Conservation (phyloP, 2,113 vertebrate genomes). For the Otocyon megalotis region DNA sequence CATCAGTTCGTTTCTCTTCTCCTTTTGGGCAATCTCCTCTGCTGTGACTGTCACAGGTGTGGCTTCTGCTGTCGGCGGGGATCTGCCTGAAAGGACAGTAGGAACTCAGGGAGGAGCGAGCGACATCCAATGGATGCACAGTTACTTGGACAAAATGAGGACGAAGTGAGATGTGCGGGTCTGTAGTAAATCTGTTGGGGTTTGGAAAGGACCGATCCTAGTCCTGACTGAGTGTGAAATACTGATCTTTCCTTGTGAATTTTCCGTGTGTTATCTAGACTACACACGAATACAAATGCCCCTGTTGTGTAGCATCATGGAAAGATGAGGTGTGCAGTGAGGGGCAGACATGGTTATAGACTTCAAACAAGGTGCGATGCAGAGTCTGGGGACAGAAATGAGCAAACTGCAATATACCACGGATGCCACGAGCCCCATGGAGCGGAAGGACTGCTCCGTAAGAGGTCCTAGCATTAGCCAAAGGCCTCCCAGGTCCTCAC, state of each 20-base stretch:
- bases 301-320: not conserved
- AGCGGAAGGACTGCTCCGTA: not conserved
- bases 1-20: slow-evolving; percentile 80
- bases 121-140: fast-evolving
- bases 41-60: slow-evolving; percentile 29
- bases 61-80: slow-evolving; percentile 61
- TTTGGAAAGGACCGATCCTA: not conserved
- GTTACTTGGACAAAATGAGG: not conserved
- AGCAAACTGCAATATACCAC: not conserved
- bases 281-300: not conserved
- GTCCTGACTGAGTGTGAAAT: not conserved
- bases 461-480: not conserved
- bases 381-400: not conserved
- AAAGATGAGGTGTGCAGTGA: not conserved
- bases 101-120: not conserved
- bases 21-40: slow-evolving; percentile 82
- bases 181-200: not conserved
- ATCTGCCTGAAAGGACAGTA: slow-evolving; percentile 79
- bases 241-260: not conserved
- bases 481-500: not conserved
- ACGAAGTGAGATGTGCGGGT: not conserved
- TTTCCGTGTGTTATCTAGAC: not conserved
- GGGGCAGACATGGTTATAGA: not conserved
- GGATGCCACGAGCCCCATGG: not conserved
- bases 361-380: not conserved